phyloP scores from a whole-genome alignment of 2,888 invertebrate species.

The Neoascia interrupta region DNA sequence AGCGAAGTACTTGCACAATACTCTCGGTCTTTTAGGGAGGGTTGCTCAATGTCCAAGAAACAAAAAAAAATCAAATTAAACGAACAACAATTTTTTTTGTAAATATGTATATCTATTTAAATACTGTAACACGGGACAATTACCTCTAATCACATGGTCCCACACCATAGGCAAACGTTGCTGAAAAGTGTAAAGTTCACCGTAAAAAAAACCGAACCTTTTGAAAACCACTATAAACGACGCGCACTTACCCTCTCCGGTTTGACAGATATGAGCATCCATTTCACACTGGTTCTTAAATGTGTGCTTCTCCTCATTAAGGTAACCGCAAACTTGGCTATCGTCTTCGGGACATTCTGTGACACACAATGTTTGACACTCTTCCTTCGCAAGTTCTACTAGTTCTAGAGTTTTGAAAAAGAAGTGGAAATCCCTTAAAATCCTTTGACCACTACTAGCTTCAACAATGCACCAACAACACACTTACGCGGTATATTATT shows the following conservation, averaged over 20 bases:
- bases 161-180: slow-evolving; percentile 27
- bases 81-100: too few species aligned
- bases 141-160: slow-evolving; percentile 44
- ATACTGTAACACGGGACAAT: too few species aligned
- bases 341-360: slow-evolving; percentile 18
- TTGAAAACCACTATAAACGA: neutral
- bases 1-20: too few species aligned
- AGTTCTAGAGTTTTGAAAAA: slow-evolving; percentile 6
- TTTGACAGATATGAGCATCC: slow-evolving; percentile 40
- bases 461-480: too few species aligned
- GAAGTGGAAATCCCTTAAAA: too few species aligned
- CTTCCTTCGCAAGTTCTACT: neutral
- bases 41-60: too few species aligned
- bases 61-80: too few species aligned
- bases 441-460: too few species aligned
- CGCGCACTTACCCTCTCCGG: slow-evolving; percentile 43
- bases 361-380: slow-evolving; percentile 38
- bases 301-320: slow-evolving; percentile 20
- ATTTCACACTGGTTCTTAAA: slow-evolving; percentile 48
- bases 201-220: neutral
- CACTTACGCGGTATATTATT: slow-evolving; percentile 27
- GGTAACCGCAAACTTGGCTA: slow-evolving; percentile 51
- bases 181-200: too few species aligned
- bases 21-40: too few species aligned
- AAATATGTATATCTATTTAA: too few species aligned